These are phyloP conservation scores for Eupithecia exiguata DNA, from an alignment of 2,888 invertebrate genomes.

Conservation along the genomic window DNA sequence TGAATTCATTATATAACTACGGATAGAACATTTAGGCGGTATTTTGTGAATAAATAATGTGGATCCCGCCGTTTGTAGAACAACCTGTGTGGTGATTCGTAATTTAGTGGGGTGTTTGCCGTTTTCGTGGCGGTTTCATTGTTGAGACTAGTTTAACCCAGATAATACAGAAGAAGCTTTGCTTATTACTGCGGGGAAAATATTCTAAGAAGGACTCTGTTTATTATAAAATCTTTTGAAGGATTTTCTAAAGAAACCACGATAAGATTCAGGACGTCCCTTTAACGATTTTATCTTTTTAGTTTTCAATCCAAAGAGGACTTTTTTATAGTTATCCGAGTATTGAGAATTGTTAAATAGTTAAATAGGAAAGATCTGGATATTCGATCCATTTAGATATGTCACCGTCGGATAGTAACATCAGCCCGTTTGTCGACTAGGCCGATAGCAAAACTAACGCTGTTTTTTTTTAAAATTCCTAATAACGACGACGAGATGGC, in stretches of 20 bases:
- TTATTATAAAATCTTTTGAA: not conserved
- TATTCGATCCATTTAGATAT: too few species aligned
- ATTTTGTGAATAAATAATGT: constrained; percentile 43
- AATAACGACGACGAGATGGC: too few species aligned
- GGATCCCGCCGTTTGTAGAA: constrained; percentile 33
- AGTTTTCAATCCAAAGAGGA: not conserved
- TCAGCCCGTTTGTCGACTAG: too few species aligned
- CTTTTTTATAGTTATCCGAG: not conserved
- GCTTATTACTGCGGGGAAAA: not conserved
- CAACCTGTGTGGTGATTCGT: constrained; percentile 35
- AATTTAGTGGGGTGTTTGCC: constrained; percentile 28
- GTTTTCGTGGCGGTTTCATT: constrained; percentile 28
- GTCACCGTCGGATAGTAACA: too few species aligned
- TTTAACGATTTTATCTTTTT: not conserved
- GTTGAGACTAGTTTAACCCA: constrained; percentile 15
- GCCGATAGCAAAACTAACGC: too few species aligned
- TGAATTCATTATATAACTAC: constrained; percentile 42
- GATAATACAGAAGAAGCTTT: constrained; percentile 1
- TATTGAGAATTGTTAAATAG: not conserved
- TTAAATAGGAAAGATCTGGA: not conserved
- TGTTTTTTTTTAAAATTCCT: too few species aligned
- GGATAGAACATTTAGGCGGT: constrained; percentile 42
- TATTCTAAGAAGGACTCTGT: not conserved
- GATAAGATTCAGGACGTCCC: not conserved
- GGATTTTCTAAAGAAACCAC: not conserved